Base-by-base conservation (phyloP, 2,797 vertebrate species). In the Mormyrops boulengeri region DNA sequence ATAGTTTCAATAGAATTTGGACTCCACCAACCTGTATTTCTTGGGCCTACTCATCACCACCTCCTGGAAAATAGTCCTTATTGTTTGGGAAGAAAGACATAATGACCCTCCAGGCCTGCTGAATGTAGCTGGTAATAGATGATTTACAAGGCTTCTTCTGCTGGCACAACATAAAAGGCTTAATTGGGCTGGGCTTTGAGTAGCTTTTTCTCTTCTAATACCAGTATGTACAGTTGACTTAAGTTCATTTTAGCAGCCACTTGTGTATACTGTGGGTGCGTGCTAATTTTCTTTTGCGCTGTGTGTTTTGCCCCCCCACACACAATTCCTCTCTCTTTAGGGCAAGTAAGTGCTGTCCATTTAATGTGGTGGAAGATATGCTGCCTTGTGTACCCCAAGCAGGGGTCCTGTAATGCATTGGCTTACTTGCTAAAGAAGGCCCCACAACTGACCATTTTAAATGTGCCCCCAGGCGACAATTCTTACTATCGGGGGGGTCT, bases 11-110 rank as follows among this genome's bases (percentile, higher is more conserved):
- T 85, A 85, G 44, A 85, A 52, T 85, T 85, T 50, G 47, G 22
- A 85, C 82, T 85, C 82, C 82, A 9, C 82, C n/a, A 85, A 52
- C 82, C 82, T 49, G 82, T 85, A 85, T 85, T 85, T 85, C 82
- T 52, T 85, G 82, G 82, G 85, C 85, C 52, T 34, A 38, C 85
- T 87, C 85, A 55, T 55, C 34, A 34, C 52, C 34, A 2, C 85
- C 53, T 34, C 53, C 2, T 55, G 73, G 73, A n/a, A 50, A 89
- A 41, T n/a, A 55, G 73, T 52, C 52, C 73, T 77, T 44, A 82
- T 44, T 82, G 88, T 82, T 26, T 22, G 69, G 50, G 7, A 57
- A 53, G 50, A 82, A 82, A 89, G 49, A 73, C 38, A 44, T 57
- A 30, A 11, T 82, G 14, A 52, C 49, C 88, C 88, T 11, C 50